Evolutionary conservation across 2,888 invertebrate species (phyloP), one percentile per base, ranked within the genome.

Genomic region (Cosmia pyralina): DNA sequence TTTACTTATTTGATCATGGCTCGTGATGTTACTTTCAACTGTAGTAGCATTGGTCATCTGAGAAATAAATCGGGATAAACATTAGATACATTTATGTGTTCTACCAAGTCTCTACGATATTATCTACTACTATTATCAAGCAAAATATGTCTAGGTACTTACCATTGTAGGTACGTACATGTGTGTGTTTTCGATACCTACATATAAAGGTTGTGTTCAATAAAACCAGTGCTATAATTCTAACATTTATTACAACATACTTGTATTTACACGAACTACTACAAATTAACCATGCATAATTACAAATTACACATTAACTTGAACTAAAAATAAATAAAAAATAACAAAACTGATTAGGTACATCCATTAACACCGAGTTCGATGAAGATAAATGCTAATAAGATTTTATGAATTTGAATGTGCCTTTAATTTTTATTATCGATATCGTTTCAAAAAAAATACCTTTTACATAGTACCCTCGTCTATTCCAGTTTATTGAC

Each of bases 1-100:
- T 69, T 63, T 55, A 48, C 69, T 72, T 38, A 71, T 28, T 66
- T 67, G 69, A 59, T 83, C 77, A 11, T 67, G 48, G 59, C 70
- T 83, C 13, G 78, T 83, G 44, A 63, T 69, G 72, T 85, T 87
- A 64, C 88, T 87, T 77, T 87, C 84, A 69, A 80, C 50, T 48
- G 88, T 82, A 62, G 88, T 84, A 52, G 94, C 95, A 59, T 92
- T 88, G 66, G 94, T 94, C 81, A 94, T 91, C 94, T 94, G 94
- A 79, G 83, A 82, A 88, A 83, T 70, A 81, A 72, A 48, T 68
- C 38, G 19, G 11, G 8, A 28, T n/a, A 34, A 52, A 58, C 0
- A 52, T 78, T 78, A 81, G 11, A 34, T 34, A 34, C 5, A 28
- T 58, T 48, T 28, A 22, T 28, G 13, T 57, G 28, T 59, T 67